phyloP scores from a whole-genome alignment of 2,113 vertebrate species.

The Rhinogobius similis region DNA sequence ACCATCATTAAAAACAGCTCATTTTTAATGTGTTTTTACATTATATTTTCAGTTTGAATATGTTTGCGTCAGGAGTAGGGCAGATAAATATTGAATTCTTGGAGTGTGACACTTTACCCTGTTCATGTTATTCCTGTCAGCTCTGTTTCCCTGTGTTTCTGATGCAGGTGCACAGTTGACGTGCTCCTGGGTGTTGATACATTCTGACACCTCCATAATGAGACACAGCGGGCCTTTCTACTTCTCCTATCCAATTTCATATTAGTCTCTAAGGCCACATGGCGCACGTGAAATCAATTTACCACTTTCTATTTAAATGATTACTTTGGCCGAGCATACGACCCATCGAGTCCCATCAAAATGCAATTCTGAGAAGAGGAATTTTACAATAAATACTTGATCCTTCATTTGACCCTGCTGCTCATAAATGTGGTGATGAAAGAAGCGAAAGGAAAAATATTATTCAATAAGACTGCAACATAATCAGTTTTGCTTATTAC shows the following conservation, averaged over 20 bases:
- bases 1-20: too few relatives aligned
- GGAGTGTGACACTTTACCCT: constrained; percentile 14
- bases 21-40: too few relatives aligned
- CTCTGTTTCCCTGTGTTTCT: constrained; percentile 18
- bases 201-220: constrained; percentile 35
- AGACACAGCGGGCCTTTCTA: constrained; percentile 16
- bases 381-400: neutral
- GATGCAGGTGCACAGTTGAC: constrained; percentile 2
- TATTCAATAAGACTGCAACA: neutral
- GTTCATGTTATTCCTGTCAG: constrained; percentile 13
- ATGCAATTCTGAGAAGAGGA: neutral
- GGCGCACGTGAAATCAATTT: neutral
- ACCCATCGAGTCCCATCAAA: neutral
- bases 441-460: neutral
- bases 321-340: neutral
- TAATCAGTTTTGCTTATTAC: neutral
- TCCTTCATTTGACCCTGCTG: neutral
- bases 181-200: constrained; percentile 18
- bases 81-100: neutral
- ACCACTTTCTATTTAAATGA: constrained; percentile 1
- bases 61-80: too few relatives aligned
- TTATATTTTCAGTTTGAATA: too few relatives aligned
- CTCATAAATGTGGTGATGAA: neutral
- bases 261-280: neutral
- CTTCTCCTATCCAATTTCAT: neutral